Percentiles rank a stretch among this genome's conserved stretches.
Conservation (phyloP, 2,888 invertebrate species). For the Eupithecia insigniata region DNA sequence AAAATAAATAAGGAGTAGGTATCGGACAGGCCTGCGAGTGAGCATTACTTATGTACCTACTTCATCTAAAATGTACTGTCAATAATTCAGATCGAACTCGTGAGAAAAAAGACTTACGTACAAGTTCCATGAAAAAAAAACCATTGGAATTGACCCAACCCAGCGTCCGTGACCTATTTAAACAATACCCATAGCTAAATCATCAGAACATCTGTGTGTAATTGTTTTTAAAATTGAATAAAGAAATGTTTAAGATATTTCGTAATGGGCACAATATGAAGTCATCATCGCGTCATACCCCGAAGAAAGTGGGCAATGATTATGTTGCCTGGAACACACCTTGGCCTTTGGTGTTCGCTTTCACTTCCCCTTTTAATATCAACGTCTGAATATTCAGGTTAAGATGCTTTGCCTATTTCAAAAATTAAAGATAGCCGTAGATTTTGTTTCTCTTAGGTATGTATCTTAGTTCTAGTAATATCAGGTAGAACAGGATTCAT, state of each 20-base stretch:
- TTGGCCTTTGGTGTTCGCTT: slow-evolving; percentile 29
- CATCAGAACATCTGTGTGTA: neutral
- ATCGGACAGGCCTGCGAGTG: neutral
- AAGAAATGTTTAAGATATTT: slow-evolving; percentile 21
- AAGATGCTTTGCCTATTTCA: neutral
- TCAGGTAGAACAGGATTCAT: slow-evolving; percentile 2
- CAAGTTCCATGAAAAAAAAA: neutral
- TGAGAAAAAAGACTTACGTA: neutral
- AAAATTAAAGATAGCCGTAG: neutral
- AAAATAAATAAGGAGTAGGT: neutral
- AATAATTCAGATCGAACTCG: neutral
- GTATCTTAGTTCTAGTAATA: neutral
- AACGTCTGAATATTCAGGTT: neutral
- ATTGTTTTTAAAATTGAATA: neutral
- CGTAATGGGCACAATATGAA: slow-evolving; percentile 20
- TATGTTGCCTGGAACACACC: slow-evolving; percentile 29
- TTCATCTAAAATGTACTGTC: neutral
- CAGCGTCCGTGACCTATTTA: neutral
- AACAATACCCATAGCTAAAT: neutral
- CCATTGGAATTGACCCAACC: neutral
- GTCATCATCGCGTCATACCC: slow-evolving; percentile 30
- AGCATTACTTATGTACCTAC: neutral
- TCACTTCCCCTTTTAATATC: slow-evolving; percentile 28
- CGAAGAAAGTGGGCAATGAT: slow-evolving; percentile 32
- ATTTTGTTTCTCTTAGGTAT: neutral